Conservation (phyloP, 2,797 vertebrate genomes). For the Microcaecilia unicolor region DNA sequence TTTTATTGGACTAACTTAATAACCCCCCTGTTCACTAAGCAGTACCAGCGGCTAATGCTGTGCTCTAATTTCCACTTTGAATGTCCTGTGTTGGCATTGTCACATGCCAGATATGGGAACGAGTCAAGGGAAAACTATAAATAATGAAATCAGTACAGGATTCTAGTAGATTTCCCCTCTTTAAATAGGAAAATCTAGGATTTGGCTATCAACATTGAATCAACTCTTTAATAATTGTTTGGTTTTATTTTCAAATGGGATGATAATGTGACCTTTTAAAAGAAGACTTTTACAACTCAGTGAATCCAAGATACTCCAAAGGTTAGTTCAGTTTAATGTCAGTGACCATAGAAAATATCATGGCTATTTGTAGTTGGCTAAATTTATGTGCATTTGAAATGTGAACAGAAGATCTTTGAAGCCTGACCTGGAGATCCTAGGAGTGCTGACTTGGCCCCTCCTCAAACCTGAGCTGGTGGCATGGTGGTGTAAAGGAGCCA, state of each 20-base stretch:
- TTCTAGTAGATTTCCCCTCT: no score
- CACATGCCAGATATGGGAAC: no score
- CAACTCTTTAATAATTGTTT: background rate
- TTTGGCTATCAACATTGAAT: slow-evolving; percentile 25
- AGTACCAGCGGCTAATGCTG: no score
- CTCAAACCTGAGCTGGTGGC: background rate
- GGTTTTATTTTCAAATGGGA: slow-evolving; percentile 14
- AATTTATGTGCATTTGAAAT: slow-evolving; percentile 3
- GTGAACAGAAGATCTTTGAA: background rate
- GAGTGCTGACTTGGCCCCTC: no score
- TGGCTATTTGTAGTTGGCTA: slow-evolving; percentile 10
- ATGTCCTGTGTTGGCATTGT: no score
- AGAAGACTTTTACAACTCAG: slow-evolving; percentile 15
- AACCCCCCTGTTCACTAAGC: no score
- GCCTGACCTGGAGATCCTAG: background rate
- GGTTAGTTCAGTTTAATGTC: slow-evolving; percentile 7
- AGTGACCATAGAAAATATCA: slow-evolving; percentile 11
- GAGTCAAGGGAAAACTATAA: no score
- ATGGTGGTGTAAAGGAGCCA: no score
- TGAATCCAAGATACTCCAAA: slow-evolving; percentile 8
- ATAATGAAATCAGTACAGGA: no score
- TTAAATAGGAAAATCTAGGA: slow-evolving; percentile 20
- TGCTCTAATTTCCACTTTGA: no score
- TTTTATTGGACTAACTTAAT: no score
- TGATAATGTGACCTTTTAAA: slow-evolving; percentile 22